Conservation (phyloP, 2,797 vertebrate species). For the Natrix natrix region DNA sequence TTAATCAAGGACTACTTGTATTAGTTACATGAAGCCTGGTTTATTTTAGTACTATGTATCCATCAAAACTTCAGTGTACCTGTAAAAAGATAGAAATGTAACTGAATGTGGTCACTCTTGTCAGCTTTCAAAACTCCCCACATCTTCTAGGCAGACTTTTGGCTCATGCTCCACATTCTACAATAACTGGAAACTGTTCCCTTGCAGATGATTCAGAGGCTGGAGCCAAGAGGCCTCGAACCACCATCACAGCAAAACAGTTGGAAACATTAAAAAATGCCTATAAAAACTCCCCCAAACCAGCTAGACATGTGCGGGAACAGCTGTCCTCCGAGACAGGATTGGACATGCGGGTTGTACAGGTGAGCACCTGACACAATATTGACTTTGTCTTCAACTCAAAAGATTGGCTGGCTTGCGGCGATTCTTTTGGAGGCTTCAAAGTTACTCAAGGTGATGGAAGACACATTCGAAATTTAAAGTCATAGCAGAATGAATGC, state of each 20-base stretch:
- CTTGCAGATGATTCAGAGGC: constrained; percentile 91
- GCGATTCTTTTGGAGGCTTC: not conserved
- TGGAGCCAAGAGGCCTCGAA: constrained; percentile 92
- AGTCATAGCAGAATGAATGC: not conserved
- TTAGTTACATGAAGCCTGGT: not conserved
- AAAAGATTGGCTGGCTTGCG: not conserved
- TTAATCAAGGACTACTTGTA: not conserved
- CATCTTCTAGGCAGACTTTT: not conserved
- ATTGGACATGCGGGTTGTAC: constrained; percentile 97
- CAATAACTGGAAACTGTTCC: constrained; percentile 13
- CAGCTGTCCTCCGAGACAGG: constrained; percentile 97
- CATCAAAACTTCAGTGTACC: not conserved
- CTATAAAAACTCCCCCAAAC: constrained; percentile 97
- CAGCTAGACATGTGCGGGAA: constrained; percentile 91
- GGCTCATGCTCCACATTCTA: fast-evolving
- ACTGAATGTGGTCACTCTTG: not conserved
- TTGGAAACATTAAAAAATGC: constrained; percentile 96
- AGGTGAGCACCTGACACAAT: constrained; percentile 72
- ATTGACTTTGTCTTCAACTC: not conserved
- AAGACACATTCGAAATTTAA: not conserved
- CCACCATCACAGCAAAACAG: constrained; percentile 97
- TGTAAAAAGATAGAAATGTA: not conserved
- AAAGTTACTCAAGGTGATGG: not conserved
- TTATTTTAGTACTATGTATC: not conserved
- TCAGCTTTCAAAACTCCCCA: not conserved